Evolutionary conservation across 2,113 vertebrate genomes (phyloP).

Genomic region (Xiphophorus couchianus): DNA sequence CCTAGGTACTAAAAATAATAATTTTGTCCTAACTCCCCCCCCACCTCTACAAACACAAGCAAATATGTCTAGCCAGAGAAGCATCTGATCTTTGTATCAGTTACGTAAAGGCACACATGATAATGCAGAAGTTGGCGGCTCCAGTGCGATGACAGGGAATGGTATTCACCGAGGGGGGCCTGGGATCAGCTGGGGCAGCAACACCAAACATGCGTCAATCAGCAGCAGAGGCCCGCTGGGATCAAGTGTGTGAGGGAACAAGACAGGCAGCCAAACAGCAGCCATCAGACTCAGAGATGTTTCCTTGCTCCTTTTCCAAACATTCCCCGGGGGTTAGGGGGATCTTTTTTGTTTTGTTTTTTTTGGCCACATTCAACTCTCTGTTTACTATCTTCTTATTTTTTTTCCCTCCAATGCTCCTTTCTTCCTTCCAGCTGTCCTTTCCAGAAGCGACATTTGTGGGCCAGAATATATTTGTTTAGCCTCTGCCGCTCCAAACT

Average conservation of each 20-base stretch:
- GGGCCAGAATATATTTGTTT: constrained; percentile 74
- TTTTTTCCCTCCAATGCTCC: background rate
- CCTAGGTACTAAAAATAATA: constrained; percentile 91
- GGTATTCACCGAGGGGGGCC: constrained; percentile 48
- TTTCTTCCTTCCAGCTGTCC: constrained; percentile 30
- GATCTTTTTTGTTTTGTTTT: constrained; percentile 28
- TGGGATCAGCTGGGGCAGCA: constrained; percentile 70
- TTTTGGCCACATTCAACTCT: constrained; percentile 41
- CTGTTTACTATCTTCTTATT: constrained; percentile 35
- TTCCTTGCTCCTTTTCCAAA: constrained; percentile 77
- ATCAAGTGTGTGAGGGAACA: constrained; percentile 22
- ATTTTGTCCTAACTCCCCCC: constrained; percentile 41
- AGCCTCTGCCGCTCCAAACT: constrained; percentile 65
- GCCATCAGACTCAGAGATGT: constrained; percentile 63
- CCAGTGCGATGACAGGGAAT: constrained; percentile 48
- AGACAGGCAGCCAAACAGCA: constrained; percentile 73
- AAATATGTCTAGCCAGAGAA: constrained; percentile 83
- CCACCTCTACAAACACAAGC: constrained; percentile 54
- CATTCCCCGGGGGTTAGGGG: constrained; percentile 53
- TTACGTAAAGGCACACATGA: constrained; percentile 40
- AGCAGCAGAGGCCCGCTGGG: constrained; percentile 62
- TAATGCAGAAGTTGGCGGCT: constrained; percentile 25
- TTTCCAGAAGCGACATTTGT: constrained; percentile 53
- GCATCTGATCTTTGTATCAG: constrained; percentile 67
- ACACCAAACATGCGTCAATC: constrained; percentile 65